Conservation (phyloP, 2,113 vertebrate genomes). For the Hucho hucho region DNA sequence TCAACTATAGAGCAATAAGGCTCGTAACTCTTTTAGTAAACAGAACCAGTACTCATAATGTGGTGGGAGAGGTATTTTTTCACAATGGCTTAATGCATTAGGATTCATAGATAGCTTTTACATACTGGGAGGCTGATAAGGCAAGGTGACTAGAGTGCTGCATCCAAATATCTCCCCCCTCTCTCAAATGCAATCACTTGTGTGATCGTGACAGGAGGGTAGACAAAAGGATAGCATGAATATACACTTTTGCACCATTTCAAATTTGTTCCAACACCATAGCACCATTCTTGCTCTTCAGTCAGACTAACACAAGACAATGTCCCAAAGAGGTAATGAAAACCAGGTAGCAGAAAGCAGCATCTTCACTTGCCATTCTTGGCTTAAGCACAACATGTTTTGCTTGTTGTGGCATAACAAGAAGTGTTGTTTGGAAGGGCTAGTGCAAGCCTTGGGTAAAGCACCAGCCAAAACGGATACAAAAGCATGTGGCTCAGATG, state of each 20-base stretch:
- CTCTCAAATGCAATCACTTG: neutral
- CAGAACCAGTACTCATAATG: neutral
- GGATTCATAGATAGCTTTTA: neutral
- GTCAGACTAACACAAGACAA: neutral
- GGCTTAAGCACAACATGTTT: neutral
- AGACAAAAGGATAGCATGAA: neutral
- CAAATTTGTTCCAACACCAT: constrained; percentile 11
- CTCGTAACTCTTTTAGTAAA: too few species aligned
- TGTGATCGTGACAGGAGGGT: neutral
- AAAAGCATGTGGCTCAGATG: constrained; percentile 14
- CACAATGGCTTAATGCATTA: neutral
- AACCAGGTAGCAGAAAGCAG: constrained; percentile 7
- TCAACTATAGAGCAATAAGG: too few species aligned
- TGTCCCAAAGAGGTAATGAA: neutral
- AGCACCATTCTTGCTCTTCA: constrained; percentile 11
- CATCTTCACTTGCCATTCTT: neutral
- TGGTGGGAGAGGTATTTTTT: neutral
- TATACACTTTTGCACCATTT: neutral
- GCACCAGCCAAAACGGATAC: neutral
- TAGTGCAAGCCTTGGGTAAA: neutral
- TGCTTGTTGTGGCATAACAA: constrained; percentile 1
- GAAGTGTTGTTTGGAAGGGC: neutral
- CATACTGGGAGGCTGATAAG: neutral
- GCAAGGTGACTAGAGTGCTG: neutral
- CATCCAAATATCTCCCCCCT: neutral